These are phyloP conservation scores for Spheniscus humboldti DNA, from an alignment of 2,797 vertebrate species.

Conservation along the genomic window DNA sequence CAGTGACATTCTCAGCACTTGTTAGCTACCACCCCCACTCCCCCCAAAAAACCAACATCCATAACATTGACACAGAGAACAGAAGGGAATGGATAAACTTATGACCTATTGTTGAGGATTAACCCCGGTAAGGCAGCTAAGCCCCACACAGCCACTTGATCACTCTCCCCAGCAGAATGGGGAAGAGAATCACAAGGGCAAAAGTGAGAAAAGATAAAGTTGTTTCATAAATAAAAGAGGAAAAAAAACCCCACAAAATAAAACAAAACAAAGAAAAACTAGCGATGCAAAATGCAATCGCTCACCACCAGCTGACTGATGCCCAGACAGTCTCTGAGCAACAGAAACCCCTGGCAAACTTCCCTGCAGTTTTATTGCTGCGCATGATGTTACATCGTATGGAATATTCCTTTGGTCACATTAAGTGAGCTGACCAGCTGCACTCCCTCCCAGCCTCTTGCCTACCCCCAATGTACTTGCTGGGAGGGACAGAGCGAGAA, in stretches of 20 bases:
- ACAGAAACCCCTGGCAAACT: background rate
- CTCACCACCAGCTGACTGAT: background rate
- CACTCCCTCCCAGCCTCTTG: background rate
- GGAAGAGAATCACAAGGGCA: background rate
- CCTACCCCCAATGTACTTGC: background rate
- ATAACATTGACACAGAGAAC: background rate
- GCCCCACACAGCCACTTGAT: background rate
- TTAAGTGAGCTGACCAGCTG: rapidly evolving
- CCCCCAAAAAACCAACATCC: background rate
- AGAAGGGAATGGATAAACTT: background rate
- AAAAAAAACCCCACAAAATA: background rate
- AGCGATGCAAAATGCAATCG: background rate
- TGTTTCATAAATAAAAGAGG: background rate
- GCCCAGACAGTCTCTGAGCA: background rate
- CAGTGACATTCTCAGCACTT: background rate
- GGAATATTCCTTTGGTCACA: background rate
- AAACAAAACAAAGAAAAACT: background rate
- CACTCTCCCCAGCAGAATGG: background rate
- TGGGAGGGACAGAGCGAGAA: background rate
- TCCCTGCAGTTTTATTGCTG: background rate
- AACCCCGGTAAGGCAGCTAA: background rate
- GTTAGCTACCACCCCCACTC: background rate
- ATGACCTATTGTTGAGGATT: background rate
- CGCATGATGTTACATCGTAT: rapidly evolving
- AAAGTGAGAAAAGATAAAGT: background rate